Conservation (phyloP, 2,113 vertebrate species). For the Hemibagrus wyckioides region DNA sequence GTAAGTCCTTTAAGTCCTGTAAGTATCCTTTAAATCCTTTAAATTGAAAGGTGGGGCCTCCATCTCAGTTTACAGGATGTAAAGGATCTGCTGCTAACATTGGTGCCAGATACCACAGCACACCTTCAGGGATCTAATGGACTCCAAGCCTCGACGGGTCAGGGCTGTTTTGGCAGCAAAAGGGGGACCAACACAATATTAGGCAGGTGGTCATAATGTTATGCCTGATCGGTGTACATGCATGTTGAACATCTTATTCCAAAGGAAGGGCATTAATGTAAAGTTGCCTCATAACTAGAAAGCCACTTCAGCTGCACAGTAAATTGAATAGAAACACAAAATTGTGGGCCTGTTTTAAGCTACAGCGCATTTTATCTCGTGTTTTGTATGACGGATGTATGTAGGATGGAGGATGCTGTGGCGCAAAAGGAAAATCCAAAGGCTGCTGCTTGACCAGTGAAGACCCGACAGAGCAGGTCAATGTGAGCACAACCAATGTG, state of each 20-base stretch:
- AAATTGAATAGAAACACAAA: background rate
- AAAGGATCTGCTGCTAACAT: too few species aligned
- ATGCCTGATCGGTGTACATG: too few species aligned
- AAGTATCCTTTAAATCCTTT: too few species aligned
- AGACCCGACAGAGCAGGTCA: slow-evolving; percentile 39
- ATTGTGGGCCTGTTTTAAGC: background rate
- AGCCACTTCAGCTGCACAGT: background rate
- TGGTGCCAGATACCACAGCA: too few species aligned
- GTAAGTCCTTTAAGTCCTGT: too few species aligned
- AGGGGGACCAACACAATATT: too few species aligned
- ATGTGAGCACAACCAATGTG: slow-evolving; percentile 35
- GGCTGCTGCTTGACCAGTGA: slow-evolving; percentile 77
- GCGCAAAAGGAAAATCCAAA: slow-evolving; percentile 62
- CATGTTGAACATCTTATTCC: background rate
- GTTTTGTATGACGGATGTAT: background rate
- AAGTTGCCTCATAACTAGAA: background rate
- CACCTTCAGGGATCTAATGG: too few species aligned
- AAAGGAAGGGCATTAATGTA: background rate
- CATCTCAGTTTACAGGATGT: too few species aligned
- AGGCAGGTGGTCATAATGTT: too few species aligned
- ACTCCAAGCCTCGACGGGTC: too few species aligned
- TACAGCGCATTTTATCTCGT: background rate
- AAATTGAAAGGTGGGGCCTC: too few species aligned
- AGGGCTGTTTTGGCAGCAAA: too few species aligned
- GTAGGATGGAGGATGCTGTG: slow-evolving; percentile 79